These are phyloP conservation scores for Tenebrosternarchus preto DNA, from an alignment of 2,113 vertebrate genomes.

Conservation along the genomic window DNA sequence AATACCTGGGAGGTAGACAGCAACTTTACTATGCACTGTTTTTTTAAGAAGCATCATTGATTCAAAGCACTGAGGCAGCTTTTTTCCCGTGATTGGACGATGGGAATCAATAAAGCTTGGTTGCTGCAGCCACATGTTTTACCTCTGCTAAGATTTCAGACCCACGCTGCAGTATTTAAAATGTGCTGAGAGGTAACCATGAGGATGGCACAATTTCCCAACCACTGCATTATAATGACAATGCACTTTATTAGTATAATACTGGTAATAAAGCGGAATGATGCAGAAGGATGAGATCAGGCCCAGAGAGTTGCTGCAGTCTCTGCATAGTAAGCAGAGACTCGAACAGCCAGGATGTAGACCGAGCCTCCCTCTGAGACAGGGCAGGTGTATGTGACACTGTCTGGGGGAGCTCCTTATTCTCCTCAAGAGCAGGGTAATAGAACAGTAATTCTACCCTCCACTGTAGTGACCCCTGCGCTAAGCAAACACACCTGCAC, in stretches of 20 bases:
- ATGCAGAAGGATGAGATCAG: neutral
- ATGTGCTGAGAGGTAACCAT: neutral
- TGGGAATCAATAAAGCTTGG: constrained; percentile 65
- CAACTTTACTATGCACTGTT: constrained; percentile 39
- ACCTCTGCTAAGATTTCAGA: constrained; percentile 56
- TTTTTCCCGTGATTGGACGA: constrained; percentile 62
- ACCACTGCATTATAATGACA: neutral
- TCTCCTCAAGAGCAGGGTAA: constrained; percentile 53
- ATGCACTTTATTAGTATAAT: neutral
- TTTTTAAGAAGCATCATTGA: constrained; percentile 58
- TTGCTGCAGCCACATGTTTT: constrained; percentile 50
- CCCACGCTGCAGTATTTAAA: constrained; percentile 60
- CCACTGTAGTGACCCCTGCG: constrained; percentile 39
- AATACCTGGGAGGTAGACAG: neutral
- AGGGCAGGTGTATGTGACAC: neutral
- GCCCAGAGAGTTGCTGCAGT: constrained; percentile 12
- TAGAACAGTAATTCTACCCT: constrained; percentile 58
- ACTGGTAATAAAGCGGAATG: neutral
- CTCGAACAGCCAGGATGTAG: constrained; percentile 52
- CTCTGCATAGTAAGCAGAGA: constrained; percentile 1
- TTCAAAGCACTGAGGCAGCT: constrained; percentile 67
- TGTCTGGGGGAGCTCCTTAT: constrained; percentile 26
- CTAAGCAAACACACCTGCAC: constrained; percentile 45
- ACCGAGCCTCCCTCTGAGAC: constrained; percentile 56
- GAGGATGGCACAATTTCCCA: neutral